Evolutionary conservation across 1,140 invertebrate species (phyloP).

Genomic region (Micrasema minimum): DNA sequence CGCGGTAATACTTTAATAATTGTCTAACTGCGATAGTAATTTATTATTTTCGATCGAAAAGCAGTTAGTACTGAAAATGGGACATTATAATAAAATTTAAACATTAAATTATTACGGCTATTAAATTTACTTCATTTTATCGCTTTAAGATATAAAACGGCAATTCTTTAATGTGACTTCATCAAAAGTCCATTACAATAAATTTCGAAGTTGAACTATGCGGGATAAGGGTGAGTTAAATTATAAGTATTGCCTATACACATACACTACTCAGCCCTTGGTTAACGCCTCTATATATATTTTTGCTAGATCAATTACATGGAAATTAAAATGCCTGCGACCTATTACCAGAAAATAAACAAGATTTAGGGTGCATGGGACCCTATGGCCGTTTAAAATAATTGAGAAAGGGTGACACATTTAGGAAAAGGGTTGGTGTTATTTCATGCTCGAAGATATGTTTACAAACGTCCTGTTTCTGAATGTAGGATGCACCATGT

Average conservation of each 20-base stretch:
- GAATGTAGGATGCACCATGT: constrained; percentile 13
- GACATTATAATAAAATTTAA: too few relatives aligned
- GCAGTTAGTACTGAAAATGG: too few relatives aligned
- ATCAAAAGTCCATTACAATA: constrained; percentile 20
- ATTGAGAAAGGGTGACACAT: constrained; percentile 33
- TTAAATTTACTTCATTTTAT: not conserved
- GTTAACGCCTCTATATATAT: not conserved
- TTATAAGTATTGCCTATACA: too few relatives aligned
- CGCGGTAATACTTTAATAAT: too few relatives aligned
- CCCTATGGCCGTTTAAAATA: constrained; percentile 11
- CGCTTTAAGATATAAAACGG: not conserved
- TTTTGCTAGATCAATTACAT: constrained; percentile 39
- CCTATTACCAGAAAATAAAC: constrained; percentile 49
- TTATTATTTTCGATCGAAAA: too few relatives aligned
- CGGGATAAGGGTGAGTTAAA: not conserved
- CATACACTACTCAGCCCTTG: not conserved
- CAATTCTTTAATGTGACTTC: not conserved
- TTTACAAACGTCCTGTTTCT: constrained; percentile 17
- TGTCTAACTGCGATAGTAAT: too few relatives aligned
- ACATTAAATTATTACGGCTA: too few relatives aligned
- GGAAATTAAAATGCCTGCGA: constrained; percentile 46
- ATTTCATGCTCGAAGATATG: constrained; percentile 24
- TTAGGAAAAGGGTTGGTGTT: constrained; percentile 29
- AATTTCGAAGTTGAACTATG: constrained; percentile 17
- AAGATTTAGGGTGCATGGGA: constrained; percentile 36